phyloP scores from a whole-genome alignment of 1,140 invertebrate species.

The Brachionus paranguensis region DNA sequence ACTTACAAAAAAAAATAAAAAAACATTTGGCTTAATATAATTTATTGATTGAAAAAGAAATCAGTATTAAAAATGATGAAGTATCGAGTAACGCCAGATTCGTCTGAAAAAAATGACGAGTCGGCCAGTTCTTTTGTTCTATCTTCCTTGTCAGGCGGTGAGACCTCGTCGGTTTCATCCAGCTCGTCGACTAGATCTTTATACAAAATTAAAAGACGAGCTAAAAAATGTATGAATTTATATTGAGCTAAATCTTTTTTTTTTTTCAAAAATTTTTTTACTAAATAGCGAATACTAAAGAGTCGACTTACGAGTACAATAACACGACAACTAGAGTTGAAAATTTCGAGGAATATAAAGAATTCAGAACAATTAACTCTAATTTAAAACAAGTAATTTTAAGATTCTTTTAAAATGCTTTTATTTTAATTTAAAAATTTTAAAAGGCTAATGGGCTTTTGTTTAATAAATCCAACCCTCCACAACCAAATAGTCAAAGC shows the following conservation, averaged over 20 bases:
- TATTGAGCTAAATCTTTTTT: neutral
- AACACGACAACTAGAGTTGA: neutral
- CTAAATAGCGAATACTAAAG: neutral
- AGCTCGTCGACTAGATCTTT: neutral
- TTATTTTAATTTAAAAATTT: neutral
- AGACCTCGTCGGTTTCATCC: neutral
- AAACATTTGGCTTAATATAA: neutral
- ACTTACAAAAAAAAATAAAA: neutral
- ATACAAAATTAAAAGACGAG: neutral
- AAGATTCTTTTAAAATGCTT: neutral
- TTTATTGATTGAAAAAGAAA: neutral
- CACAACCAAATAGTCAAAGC: neutral
- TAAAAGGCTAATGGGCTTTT: neutral
- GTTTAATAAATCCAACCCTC: neutral
- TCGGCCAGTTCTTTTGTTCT: neutral
- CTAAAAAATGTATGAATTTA: neutral
- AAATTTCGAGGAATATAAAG: conserved; percentile 6
- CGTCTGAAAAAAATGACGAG: conserved; percentile 6
- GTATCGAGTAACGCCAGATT: conserved; percentile 29
- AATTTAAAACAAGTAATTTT: conserved; percentile 22
- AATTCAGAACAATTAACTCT: conserved; percentile 7
- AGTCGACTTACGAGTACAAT: neutral
- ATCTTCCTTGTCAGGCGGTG: neutral
- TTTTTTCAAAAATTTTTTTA: neutral
- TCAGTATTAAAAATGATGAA: conserved; percentile 28